phyloP scores from a whole-genome alignment of 1,140 invertebrate species.

The Lepidurus couesii region DNA sequence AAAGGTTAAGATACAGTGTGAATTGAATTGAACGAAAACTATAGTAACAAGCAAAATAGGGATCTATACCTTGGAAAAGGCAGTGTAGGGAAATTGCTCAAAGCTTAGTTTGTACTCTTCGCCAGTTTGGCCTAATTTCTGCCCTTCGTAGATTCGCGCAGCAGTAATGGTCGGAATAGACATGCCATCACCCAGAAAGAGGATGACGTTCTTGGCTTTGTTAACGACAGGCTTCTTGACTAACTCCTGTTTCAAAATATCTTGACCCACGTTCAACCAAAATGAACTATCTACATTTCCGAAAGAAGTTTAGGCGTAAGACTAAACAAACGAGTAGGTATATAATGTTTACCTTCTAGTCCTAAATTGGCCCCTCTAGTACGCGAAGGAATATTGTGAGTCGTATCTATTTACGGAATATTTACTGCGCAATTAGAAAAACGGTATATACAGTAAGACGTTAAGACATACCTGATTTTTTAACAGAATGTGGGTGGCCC shows the following conservation, averaged over 20 bases:
- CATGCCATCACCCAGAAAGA: conserved; percentile 77
- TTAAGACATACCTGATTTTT: background rate
- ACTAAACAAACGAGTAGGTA: background rate
- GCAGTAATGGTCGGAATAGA: conserved; percentile 68
- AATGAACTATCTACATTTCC: conserved; percentile 24
- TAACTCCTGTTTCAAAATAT: conserved; percentile 29
- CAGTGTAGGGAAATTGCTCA: conserved; percentile 67
- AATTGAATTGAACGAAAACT: conserved; percentile 27
- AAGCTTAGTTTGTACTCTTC: conserved; percentile 64
- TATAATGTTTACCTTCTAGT: background rate
- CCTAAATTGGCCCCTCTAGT: background rate
- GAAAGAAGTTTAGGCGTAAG: background rate
- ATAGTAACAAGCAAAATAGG: conserved; percentile 20
- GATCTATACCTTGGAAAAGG: conserved; percentile 59
- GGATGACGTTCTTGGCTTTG: conserved; percentile 64
- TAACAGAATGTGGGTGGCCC: background rate
- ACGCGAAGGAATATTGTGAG: background rate
- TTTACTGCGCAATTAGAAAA: background rate
- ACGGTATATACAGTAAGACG: background rate
- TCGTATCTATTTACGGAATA: background rate
- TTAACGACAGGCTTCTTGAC: conserved; percentile 20
- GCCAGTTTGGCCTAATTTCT: conserved; percentile 51
- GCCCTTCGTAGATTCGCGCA: conserved; percentile 62
- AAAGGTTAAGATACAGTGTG: conserved; percentile 40
- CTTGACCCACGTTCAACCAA: conserved; percentile 31